A percentile compares a stretch with the other conserved stretches of the same genome.
These are phyloP conservation scores for Armadillidium nasatum DNA, from an alignment of 1,140 invertebrate genomes.

Conservation along the genomic window DNA sequence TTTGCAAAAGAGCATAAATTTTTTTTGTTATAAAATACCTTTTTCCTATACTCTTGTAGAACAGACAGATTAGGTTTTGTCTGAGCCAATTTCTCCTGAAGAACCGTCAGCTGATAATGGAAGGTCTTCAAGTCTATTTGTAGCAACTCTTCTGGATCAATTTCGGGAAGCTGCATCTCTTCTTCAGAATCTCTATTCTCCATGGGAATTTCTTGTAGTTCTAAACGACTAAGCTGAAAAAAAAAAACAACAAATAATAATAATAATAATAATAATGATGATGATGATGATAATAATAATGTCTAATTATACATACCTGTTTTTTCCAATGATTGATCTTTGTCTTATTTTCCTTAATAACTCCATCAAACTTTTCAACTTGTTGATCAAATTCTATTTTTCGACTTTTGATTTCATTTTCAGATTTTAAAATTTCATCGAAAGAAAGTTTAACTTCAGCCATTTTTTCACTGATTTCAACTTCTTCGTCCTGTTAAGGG, in stretches of 20 bases:
- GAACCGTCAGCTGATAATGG: slow-evolving; percentile 59
- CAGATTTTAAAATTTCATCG: slow-evolving; percentile 57
- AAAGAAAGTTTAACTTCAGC: slow-evolving; percentile 60
- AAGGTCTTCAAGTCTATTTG: slow-evolving; percentile 58
- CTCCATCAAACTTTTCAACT: slow-evolving; percentile 60
- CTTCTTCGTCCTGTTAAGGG: slow-evolving; percentile 45
- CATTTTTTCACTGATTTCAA: slow-evolving; percentile 53
- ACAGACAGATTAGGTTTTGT: slow-evolving; percentile 73
- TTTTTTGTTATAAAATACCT: slow-evolving; percentile 52
- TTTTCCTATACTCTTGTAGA: slow-evolving; percentile 66
- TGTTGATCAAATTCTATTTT: slow-evolving; percentile 73
- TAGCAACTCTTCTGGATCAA: slow-evolving; percentile 66
- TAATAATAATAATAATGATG: slow-evolving; percentile 4
- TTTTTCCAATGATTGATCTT: slow-evolving; percentile 52
- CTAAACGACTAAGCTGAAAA: slow-evolving; percentile 58
- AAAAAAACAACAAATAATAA: neutral
- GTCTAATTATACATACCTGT: slow-evolving; percentile 31
- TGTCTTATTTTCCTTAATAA: slow-evolving; percentile 60
- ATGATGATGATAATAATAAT: too few species aligned
- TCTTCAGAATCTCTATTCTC: slow-evolving; percentile 45
- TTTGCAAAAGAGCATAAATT: too few species aligned
- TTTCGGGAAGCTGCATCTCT: slow-evolving; percentile 53
- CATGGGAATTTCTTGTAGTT: slow-evolving; percentile 65
- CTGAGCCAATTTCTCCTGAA: slow-evolving; percentile 63
- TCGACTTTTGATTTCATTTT: slow-evolving; percentile 60